A percentile compares a stretch with the other conserved stretches of the same genome.
phyloP scores from a whole-genome alignment of 2,888 invertebrate genomes.

The Sesia bembeciformis region DNA sequence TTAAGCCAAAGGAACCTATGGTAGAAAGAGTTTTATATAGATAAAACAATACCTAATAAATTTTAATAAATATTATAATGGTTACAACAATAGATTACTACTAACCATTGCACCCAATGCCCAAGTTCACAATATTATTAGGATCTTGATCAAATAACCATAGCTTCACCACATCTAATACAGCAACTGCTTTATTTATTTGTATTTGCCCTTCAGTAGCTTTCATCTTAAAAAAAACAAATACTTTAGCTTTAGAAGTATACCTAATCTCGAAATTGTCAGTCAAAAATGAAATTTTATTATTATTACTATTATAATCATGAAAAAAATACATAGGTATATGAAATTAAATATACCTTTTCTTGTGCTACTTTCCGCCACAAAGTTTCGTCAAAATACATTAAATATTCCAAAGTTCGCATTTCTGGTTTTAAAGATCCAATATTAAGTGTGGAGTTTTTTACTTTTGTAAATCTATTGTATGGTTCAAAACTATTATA shows the following conservation, averaged over 20 bases:
- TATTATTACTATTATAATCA: too few relatives aligned
- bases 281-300: too few relatives aligned
- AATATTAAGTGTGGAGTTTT: conserved; percentile 61
- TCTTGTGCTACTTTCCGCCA: conserved; percentile 41
- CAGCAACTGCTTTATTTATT: conserved; percentile 45
- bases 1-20: conserved; percentile 70
- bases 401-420: conserved; percentile 67
- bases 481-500: conserved; percentile 67
- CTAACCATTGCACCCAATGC: conserved; percentile 68
- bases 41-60: background rate
- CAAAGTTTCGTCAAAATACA: conserved; percentile 48
- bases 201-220: conserved; percentile 10
- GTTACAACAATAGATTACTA: background rate
- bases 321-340: background rate
- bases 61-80: background rate
- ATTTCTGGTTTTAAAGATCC: conserved; percentile 67
- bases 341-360: conserved; percentile 31
- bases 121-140: conserved; percentile 63
- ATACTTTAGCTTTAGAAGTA: background rate
- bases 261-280: background rate
- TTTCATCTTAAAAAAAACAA: conserved; percentile 20
- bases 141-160: conserved; percentile 60
- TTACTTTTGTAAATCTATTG: conserved; percentile 58
- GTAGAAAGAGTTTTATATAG: conserved; percentile 5
- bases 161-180: conserved; percentile 57